Base-by-base conservation (phyloP, 2,888 invertebrate species). In the Clunio marinus region DNA sequence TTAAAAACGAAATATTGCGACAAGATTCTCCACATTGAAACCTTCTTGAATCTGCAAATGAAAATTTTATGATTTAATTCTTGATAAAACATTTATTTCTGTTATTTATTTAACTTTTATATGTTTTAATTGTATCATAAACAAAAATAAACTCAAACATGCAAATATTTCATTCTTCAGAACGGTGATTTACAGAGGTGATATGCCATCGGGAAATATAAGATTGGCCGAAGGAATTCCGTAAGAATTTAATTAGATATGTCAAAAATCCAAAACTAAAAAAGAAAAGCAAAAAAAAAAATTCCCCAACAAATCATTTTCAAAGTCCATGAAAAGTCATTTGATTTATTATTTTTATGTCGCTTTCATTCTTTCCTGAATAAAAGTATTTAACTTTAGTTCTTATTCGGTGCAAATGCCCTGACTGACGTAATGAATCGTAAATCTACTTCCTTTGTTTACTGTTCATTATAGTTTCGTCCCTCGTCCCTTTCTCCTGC, bases 171-270 rank as follows among this genome's bases (percentile, higher is more conserved):
- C 70, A 72, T 73, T 72, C 72, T 73, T 74, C 74, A 76, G 75
- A 73, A 76, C 75, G 72, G 71, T 73, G 70, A 73, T 76, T 73
- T 77, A 76, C 73, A 75, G 76, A 70, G 77, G 76, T 71, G 77
- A 77, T 71, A 76, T 77, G 76, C 76, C 76, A 69, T 70, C 70
- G 32, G 69, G 70, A 68, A 67, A 28, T 25, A 20, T 22, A 35
- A 24, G 22, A 66, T 66, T 55, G 55, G 51, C 66, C 35, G 55
- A 66, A 66, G 66, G 55, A 66, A 35, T 35, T 55, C 66, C 51
- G 66, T 66, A 66, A 66, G 66, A 55, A 51, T 17, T 10, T 41
- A 41, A n/a, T n/a, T n/a, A n/a, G n/a, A n/a, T n/a, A n/a, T n/a
- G n/a, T n/a, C n/a, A n/a, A n/a, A n/a, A n/a, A n/a, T n/a, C n/a